Base-by-base conservation (phyloP, 2,888 invertebrate species). In the Pelosia muscerda region DNA sequence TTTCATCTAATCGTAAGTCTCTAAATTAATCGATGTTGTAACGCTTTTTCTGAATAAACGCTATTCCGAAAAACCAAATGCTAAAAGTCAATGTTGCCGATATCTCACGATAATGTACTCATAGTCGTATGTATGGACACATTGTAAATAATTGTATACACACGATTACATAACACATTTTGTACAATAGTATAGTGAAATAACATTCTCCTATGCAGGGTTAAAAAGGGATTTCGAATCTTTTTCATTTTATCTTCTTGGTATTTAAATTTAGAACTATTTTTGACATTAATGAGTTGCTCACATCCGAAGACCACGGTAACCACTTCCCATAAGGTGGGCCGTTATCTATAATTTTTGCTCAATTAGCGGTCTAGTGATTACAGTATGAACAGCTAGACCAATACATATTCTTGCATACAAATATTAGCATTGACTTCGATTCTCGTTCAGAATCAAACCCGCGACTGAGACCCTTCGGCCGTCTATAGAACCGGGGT, bases 11-110 rank as follows among this genome's bases (percentile, higher is more conserved):
- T 25, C 67, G 72, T 81, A 73, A 81, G 77, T 81, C 75, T 65
- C 76, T 55, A 34, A 63, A 38, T 34, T 31, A 65, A 66, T 86
- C 75, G 73, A 78, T 86, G 85, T 85, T 82, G 83, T 86, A 68
- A 76, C 76, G 84, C 86, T 84, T 82, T 11, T 22, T 49, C 28
- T n/a, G 25, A 72, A 63, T 49, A 67, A 60, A 68, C 26, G 64
- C 60, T 13, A n/a, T 55, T 55, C 15, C 8, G 13, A 63, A 49
- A 15, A 71, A 26, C 70, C 56, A 31, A 58, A 65, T 60, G 57
- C 63, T 25, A 57, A 15, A 63, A 31, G 70, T 61, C 42, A 26
- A 61, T 61, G 38, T 61, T 53, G 61, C 34, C 19, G 9, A 22
- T 15, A 54, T 65, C 63, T 69, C 69, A 0, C 31, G 38, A 68